These are phyloP conservation scores for Terebella lapidaria DNA, from an alignment of 2,888 invertebrate genomes.

Conservation along the genomic window DNA sequence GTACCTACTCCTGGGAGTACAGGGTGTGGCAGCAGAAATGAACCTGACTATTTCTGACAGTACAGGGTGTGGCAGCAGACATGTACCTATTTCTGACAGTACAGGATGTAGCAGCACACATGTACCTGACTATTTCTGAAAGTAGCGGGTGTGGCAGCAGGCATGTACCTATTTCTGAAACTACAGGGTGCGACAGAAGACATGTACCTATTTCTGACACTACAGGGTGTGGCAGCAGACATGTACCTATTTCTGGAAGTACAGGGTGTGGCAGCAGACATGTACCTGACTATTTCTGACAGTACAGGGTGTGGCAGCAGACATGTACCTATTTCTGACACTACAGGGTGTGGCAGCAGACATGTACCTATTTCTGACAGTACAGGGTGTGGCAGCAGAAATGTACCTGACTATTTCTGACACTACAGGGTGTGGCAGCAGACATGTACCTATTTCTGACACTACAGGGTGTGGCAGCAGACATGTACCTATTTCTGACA, in stretches of 20 bases:
- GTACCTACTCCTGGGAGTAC: too few relatives aligned
- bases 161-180: too few relatives aligned
- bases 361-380: too few relatives aligned
- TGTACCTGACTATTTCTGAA: conserved; percentile 70
- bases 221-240: conserved; percentile 66
- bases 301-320: conserved; percentile 69
- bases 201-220: conserved; percentile 68
- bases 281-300: conserved; percentile 70
- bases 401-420: conserved; percentile 70
- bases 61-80: conserved; percentile 66
- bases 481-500: too few relatives aligned
- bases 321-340: conserved; percentile 72
- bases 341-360: conserved; percentile 67
- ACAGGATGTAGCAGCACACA: too few relatives aligned
- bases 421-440: conserved; percentile 70
- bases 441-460: conserved; percentile 69
- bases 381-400: too few relatives aligned
- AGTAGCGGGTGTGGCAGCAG: conserved; percentile 69
- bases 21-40: too few relatives aligned
- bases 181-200: too few relatives aligned
- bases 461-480: conserved; percentile 69
- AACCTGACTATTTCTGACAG: conserved; percentile 73
- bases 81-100: too few relatives aligned
- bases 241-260: too few relatives aligned
- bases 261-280: too few relatives aligned